phyloP scores from a whole-genome alignment of 2,888 invertebrate species.

The Tipula vernalis region DNA sequence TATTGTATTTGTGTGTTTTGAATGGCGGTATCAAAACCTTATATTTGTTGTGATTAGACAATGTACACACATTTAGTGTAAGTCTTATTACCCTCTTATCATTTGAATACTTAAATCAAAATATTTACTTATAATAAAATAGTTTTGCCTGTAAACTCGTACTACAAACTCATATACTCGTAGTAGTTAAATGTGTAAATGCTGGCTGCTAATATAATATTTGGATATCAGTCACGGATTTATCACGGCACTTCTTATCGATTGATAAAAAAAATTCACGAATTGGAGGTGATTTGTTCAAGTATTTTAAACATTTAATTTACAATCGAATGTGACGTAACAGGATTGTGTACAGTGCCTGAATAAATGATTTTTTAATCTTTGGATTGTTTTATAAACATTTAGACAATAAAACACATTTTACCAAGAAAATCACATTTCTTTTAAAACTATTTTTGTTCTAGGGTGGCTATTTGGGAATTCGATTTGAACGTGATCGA shows the following conservation, averaged over 20 bases:
- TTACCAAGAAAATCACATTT: too few species aligned
- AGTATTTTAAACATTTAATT: too few species aligned
- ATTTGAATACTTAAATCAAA: not conserved
- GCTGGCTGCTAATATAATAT: not conserved
- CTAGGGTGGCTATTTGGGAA: too few species aligned
- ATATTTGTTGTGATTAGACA: not conserved
- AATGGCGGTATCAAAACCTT: not conserved
- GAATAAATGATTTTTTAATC: too few species aligned
- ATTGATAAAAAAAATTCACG: not conserved
- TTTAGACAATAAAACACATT: too few species aligned
- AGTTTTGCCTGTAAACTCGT: not conserved
- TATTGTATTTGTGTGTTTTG: not conserved
- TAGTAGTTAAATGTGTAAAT: not conserved
- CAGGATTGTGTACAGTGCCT: too few species aligned
- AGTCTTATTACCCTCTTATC: not conserved
- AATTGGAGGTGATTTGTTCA: not conserved
- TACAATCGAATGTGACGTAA: too few species aligned
- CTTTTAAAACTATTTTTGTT: too few species aligned
- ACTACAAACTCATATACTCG: not conserved
- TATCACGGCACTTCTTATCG: not conserved
- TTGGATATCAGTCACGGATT: not conserved
- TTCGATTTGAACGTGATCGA: too few species aligned
- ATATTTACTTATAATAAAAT: not conserved
- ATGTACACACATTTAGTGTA: not conserved
- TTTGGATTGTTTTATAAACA: too few species aligned